Conservation (phyloP, 2,113 vertebrate genomes). For the Otolemur garnettii region DNA sequence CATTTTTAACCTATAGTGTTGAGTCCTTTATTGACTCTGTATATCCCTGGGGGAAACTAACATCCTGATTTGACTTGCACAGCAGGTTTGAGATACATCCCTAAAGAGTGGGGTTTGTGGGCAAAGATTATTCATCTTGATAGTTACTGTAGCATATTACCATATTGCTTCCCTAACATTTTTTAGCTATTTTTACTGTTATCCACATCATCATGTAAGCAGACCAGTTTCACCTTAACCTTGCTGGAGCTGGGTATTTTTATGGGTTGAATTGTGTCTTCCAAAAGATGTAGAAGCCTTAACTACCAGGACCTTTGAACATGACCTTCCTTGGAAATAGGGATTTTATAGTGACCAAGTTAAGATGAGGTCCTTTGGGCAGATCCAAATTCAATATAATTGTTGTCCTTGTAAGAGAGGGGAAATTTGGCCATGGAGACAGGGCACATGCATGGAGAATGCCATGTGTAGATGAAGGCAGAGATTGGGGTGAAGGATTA, state of each 20-base stretch:
- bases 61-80: background rate
- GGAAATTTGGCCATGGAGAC: background rate
- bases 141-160: background rate
- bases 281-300: background rate
- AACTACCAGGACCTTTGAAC: background rate
- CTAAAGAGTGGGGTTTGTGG: no score
- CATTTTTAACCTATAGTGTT: background rate
- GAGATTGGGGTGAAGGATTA: rapidly evolving
- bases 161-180: background rate
- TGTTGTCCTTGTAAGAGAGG: background rate
- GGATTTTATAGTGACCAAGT: background rate
- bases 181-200: background rate
- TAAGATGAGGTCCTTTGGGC: background rate
- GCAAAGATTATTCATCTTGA: background rate
- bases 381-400: background rate
- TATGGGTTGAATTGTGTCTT: background rate
- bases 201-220: background rate
- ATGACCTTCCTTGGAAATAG: background rate
- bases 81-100: no score
- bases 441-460: rapidly evolving
- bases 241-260: background rate
- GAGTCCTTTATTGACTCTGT: background rate
- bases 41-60: background rate
- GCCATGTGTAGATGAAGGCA: background rate
- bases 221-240: background rate